A percentile compares a stretch with the other conserved stretches of the same genome.
Conservation (phyloP, 2,888 invertebrate genomes). For the Synanthedon tipuliformis region DNA sequence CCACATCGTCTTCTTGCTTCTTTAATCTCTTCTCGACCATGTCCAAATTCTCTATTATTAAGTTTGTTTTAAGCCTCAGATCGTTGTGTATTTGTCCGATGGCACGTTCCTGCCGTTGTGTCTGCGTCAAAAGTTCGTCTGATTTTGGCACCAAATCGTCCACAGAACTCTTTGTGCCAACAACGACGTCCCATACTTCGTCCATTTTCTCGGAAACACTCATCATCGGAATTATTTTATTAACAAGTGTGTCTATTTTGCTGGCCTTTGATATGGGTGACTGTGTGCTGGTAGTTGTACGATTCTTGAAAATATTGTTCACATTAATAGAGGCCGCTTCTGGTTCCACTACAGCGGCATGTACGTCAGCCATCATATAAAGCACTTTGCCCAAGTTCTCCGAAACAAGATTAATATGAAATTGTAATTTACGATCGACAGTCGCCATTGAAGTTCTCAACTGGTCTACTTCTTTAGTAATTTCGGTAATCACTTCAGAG, state of each 20-base stretch:
- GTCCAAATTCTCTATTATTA: conserved; percentile 88
- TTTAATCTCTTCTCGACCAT: conserved; percentile 86
- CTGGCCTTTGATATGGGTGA: conserved; percentile 72
- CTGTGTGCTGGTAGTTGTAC: conserved; percentile 71
- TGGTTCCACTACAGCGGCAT: conserved; percentile 85
- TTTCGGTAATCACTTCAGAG: conserved; percentile 82
- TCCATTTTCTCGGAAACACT: conserved; percentile 91
- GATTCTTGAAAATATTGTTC: conserved; percentile 61
- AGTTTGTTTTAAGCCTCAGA: conserved; percentile 82
- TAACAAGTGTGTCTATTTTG: conserved; percentile 83
- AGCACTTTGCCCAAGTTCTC: conserved; percentile 84
- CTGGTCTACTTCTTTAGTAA: conserved; percentile 84
- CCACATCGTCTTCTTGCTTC: conserved; percentile 88
- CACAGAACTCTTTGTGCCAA: conserved; percentile 88
- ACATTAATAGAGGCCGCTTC: conserved; percentile 67
- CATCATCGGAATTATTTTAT: conserved; percentile 86
- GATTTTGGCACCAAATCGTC: conserved; percentile 89
- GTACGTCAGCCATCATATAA: conserved; percentile 83
- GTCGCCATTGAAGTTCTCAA: conserved; percentile 81
- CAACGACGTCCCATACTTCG: conserved; percentile 90
- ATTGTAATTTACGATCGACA: conserved; percentile 85
- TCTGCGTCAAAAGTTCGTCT: conserved; percentile 85
- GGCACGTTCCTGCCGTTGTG: conserved; percentile 86
- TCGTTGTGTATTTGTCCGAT: conserved; percentile 89
- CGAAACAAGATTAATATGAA: conserved; percentile 85